A percentile compares a stretch with the other conserved stretches of the same genome.
phyloP scores from a whole-genome alignment of 2,888 invertebrate species.

The Hemaris fuciformis region DNA sequence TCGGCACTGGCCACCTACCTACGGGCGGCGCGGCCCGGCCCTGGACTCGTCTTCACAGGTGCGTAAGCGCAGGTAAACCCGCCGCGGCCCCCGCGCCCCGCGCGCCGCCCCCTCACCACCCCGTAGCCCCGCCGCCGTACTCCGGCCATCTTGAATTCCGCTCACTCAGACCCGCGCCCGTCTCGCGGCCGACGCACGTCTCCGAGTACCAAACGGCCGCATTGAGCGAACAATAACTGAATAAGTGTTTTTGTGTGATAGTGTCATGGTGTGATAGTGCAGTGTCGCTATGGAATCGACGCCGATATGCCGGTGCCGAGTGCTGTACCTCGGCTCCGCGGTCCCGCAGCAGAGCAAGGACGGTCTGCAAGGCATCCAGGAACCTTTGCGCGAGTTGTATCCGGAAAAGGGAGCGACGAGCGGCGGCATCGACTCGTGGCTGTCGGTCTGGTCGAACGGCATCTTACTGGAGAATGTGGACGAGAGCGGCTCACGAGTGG shows the following conservation, averaged over 20 bases:
- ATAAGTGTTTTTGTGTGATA: constrained; percentile 59
- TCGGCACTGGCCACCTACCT: constrained; percentile 54
- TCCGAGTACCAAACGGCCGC: constrained; percentile 29
- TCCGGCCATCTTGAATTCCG: constrained; percentile 78
- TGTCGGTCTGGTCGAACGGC: constrained; percentile 98
- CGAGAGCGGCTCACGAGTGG: constrained; percentile 96
- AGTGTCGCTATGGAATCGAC: constrained; percentile 87
- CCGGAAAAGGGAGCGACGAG: constrained; percentile 96
- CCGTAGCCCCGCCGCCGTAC: constrained; percentile 36
- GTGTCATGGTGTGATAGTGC: constrained; percentile 77
- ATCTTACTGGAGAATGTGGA: constrained; percentile 97
- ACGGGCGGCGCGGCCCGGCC: constrained; percentile 26
- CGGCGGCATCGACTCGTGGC: constrained; percentile 96
- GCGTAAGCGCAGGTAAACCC: constrained; percentile 69
- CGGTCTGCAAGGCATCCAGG: constrained; percentile 98
- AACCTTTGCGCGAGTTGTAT: constrained; percentile 96
- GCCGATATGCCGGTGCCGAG: constrained; percentile 97
- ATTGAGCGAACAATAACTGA: constrained; percentile 23
- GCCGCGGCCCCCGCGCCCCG: constrained; percentile 25
- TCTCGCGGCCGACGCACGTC: constrained; percentile 70
- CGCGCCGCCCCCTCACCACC: constrained; percentile 27
- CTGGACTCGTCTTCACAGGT: constrained; percentile 66
- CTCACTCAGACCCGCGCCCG: constrained; percentile 77
- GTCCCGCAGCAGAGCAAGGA: constrained; percentile 99
- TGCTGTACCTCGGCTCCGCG: constrained; percentile 97